Evolutionary conservation across 1,140 invertebrate genomes (phyloP).

Genomic region (Bombus waltoni): DNA sequence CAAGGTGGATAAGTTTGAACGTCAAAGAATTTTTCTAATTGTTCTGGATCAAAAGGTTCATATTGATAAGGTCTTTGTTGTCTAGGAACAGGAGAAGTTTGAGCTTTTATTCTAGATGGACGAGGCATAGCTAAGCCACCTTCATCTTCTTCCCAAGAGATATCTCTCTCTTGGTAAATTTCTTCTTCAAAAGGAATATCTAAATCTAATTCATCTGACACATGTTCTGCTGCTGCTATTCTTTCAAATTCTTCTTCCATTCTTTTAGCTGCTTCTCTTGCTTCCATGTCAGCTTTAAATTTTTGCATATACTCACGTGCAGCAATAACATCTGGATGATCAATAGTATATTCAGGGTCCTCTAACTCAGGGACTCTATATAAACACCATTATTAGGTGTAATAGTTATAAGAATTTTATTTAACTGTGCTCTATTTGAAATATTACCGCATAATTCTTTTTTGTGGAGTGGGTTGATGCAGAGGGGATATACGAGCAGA

Average conservation of each 20-base stretch:
- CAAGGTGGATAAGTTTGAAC: conserved; percentile 53
- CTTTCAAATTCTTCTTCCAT: conserved; percentile 53
- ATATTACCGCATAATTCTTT: not conserved
- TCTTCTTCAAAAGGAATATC: conserved; percentile 57
- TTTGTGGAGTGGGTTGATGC: not conserved
- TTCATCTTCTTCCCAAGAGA: conserved; percentile 64
- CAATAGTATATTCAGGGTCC: conserved; percentile 45
- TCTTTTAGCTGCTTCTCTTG: conserved; percentile 39
- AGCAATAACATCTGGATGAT: conserved; percentile 61
- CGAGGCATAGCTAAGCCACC: not conserved
- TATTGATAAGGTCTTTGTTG: conserved; percentile 15
- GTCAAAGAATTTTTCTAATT: conserved; percentile 70
- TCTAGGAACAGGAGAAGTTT: conserved; percentile 3
- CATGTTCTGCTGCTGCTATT: conserved; percentile 1
- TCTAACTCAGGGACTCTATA: conserved; percentile 51
- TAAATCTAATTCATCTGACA: conserved; percentile 39
- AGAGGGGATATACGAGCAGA: not conserved
- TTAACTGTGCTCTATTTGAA: not conserved
- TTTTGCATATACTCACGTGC: conserved; percentile 56
- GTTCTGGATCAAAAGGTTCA: conserved; percentile 50
- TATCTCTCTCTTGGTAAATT: conserved; percentile 51
- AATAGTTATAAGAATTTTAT: not conserved
- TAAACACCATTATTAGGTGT: not conserved
- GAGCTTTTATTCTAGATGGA: conserved; percentile 53
- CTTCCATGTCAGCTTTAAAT: conserved; percentile 21